Evolutionary conservation across 2,888 invertebrate genomes (phyloP), one percentile per base, ranked within the genome.

Genomic region (Philaethria dido): DNA sequence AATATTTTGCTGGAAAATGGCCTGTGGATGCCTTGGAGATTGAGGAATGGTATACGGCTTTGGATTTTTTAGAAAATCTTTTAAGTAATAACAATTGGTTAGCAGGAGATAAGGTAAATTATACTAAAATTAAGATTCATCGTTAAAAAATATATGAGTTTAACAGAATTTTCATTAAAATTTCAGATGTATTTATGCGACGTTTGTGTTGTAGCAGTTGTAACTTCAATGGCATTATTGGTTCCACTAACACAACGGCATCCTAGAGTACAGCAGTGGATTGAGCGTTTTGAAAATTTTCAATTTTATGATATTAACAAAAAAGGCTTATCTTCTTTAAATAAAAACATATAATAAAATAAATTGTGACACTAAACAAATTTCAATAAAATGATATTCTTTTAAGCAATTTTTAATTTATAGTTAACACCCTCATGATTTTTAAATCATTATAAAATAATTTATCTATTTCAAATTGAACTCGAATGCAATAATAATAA

Each of bases 161-260:
- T 2, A 3, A 25, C 18, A 25, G 18, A 29, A 45, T 62, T 18
- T 45, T 39, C 45, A 11, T 44, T 50, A 68, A 71, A 50, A 70
- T 25, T 84, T 22, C 79, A 93, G 93, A 78, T 93, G 76, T 77
- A 80, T 3, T 73, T 93, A 0, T 82, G 85, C 45, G 92, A 92
- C 70, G 64, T 92, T 39, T 91, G 92, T 72, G 84, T 87, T 66
- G 85, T 79, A n/a, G 72, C 91, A 1, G 93, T 94, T 1, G 74
- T 94, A 11, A 88, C 87, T 16, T 90, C 93, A 0, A 74, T 92
- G 18, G 79, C 86, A 68, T 71, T 87, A 20, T 70, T 94, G 22
- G 59, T 93, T 6, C 90, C 92, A 1, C 72, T 88, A 20, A 76
- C 83, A 29, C 74, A 84, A 0, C 82, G 81, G 16, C 84, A 88